A percentile compares a stretch with the other conserved stretches of the same genome.
Evolutionary conservation across 2,888 invertebrate species (phyloP).

Genomic region (Patella depressa): DNA sequence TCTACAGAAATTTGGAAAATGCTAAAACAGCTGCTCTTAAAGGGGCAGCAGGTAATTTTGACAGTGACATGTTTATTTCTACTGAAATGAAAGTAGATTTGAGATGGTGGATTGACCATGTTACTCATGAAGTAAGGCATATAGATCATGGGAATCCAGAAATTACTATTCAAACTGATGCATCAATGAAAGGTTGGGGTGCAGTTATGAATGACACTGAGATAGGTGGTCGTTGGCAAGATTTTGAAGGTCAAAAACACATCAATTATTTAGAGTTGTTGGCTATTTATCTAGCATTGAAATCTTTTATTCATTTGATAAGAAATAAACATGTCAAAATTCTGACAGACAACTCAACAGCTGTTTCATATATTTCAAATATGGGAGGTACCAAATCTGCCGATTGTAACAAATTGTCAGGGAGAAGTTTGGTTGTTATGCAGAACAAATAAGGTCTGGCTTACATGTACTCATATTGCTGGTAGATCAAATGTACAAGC

Average conservation of each 20-base stretch:
- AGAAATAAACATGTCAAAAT: background rate
- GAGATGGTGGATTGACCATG: slow-evolving; percentile 1
- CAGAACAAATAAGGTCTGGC: no score
- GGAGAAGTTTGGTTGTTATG: no score
- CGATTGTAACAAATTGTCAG: no score
- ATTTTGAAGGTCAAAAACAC: background rate
- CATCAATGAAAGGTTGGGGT: background rate
- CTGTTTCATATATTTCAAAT: background rate
- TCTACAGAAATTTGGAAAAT: background rate
- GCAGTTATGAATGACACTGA: background rate
- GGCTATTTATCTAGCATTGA: background rate
- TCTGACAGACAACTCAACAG: background rate
- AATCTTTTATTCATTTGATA: background rate
- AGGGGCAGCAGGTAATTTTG: background rate
- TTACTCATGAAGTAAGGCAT: background rate
- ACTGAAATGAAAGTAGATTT: background rate
- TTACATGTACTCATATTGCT: no score
- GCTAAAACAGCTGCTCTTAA: no score
- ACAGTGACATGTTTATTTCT: background rate
- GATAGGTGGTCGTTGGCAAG: background rate
- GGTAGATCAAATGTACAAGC: no score
- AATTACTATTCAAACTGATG: slow-evolving; percentile 2
- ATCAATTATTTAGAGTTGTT: background rate
- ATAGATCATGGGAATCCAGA: background rate
- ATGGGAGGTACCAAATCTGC: no score